Evolutionary conservation across 2,113 vertebrate species (phyloP), one percentile per base, ranked within the genome.

Genomic region (Chinchilla lanigera): DNA sequence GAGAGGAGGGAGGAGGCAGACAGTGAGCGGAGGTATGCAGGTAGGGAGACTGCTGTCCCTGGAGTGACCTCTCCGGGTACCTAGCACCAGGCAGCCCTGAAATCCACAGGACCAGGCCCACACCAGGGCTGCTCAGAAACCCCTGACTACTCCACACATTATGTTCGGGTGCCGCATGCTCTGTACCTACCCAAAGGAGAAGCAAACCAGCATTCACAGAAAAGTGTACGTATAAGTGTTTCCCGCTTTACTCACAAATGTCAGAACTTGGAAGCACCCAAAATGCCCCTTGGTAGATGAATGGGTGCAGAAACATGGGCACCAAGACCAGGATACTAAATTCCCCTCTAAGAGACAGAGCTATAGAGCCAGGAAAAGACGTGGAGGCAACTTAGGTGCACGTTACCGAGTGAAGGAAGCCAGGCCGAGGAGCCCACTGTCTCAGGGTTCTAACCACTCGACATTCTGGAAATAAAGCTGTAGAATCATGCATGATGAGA

Each of bases 401-500:
- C 19, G 5, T 71, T 9, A 44, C 58, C 26, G 4, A 65, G 41
- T 7, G 41, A 47, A 33, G 47, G 60, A 63, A 33, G 58, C 60
- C 41, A 1, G 14, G 4, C 60, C 20, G 0, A 63, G 44, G 20
- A 63, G 60, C 2, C 10, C 10, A 8, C 16, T 17, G 50, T 58
- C 28, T 3, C 33, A 22, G 13, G 13, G 30, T 67, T 11, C n/a
- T n/a, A 56, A 10, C 63, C 38, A 17, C 3, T 2, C 0, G 4
- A 7, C 47, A 8, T 26, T 50, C 30, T 16, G 52, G 35, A 13
- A 50, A 60, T 20, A 54, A 16, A 7, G 3, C 26, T 20, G 4
- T n/a, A 4, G 16, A 28, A 28, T 7, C 3, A 3, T 1, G 1
- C 2, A 7, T 22, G 81, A 28, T 56, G 56, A 3, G 1, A 14